A percentile compares a stretch with the other conserved stretches of the same genome.
Evolutionary conservation across 2,888 invertebrate genomes (phyloP).

Genomic region (Chrysolina haemoptera): DNA sequence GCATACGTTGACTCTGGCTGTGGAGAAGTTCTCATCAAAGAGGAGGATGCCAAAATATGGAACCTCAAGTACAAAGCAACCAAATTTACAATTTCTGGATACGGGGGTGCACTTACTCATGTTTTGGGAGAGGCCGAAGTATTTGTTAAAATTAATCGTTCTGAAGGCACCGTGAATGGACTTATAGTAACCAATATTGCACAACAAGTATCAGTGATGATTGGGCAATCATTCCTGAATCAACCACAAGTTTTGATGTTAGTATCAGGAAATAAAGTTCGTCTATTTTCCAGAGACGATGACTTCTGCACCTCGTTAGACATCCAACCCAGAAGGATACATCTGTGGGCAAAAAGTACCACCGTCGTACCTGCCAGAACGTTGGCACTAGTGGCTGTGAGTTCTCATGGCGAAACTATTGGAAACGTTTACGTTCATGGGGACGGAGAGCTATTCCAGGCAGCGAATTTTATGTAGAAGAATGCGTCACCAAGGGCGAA

Average conservation of each 20-base stretch:
- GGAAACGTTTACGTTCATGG: neutral
- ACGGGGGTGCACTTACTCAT: neutral
- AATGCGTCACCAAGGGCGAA: constrained; percentile 3
- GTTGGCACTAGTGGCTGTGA: neutral
- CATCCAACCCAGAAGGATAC: constrained; percentile 3
- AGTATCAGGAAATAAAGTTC: neutral
- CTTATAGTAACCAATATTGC: neutral
- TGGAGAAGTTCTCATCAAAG: neutral
- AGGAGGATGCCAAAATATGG: neutral
- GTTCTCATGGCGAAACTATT: neutral
- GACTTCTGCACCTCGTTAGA: neutral
- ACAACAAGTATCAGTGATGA: constrained; percentile 26
- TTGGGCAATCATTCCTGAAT: constrained; percentile 42
- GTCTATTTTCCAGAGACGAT: neutral
- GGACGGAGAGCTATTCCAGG: neutral
- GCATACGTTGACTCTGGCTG: neutral
- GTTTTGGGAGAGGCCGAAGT: neutral
- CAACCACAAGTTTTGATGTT: constrained; percentile 25
- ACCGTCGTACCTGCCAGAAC: constrained; percentile 8
- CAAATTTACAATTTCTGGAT: neutral
- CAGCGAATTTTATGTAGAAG: neutral
- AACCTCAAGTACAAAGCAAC: neutral
- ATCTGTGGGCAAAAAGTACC: neutral
- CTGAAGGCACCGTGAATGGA: neutral
- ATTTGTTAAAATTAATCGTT: neutral